Base-by-base conservation (phyloP, 2,113 vertebrate species). In the Apeltes quadracus region DNA sequence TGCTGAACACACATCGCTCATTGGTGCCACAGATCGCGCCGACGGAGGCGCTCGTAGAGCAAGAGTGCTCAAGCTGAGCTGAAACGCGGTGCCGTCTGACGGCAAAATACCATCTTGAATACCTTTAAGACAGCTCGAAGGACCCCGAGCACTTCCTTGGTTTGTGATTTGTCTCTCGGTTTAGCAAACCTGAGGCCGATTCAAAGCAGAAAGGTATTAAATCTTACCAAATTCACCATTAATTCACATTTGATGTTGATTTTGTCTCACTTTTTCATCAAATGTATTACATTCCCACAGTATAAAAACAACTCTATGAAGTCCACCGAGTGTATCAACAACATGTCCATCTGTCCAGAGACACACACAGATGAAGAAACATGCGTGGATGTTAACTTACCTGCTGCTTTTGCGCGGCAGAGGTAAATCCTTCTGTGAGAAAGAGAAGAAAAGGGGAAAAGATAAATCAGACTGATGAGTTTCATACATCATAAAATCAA, bases 391-490 rank as follows among this genome's bases (percentile, higher is more conserved):
- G 14, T 51, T 7, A 78, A 81, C 88, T 81, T 81, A 92, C 91
- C 87, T 87, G 86, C 87, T 90, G 82, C 89, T 91, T 89, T 92
- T 92, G 3, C 91, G 82, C 22, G 91, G 91, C 84, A 92, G 87
- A 64, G 91, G 91, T 66, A 92, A 74, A 85, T 92, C 91, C 90
- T 92, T 92, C 89, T 92, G 76, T 68, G 46, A 81, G 65, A 72
- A 87, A 81, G 44, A 85, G 4, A 48, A 39, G n/a, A 27, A 41
- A 25, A 56, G 22, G 32, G 69, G 43, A 72, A 7, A 1, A 78
- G 44, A 55, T 8, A 62, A 22, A 74, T 74, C 9, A 78, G 36
- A 27, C 32, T 11, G 44, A 58, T 55, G 5, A 69, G 16, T 65
- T 78, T 38, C 11, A 63, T 2, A 63, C 25, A 69, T 54, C 10